Percentiles rank a stretch among this genome's conserved stretches.
Conservation (phyloP, 2,888 invertebrate species). For the Synanthedon myopaeformis region DNA sequence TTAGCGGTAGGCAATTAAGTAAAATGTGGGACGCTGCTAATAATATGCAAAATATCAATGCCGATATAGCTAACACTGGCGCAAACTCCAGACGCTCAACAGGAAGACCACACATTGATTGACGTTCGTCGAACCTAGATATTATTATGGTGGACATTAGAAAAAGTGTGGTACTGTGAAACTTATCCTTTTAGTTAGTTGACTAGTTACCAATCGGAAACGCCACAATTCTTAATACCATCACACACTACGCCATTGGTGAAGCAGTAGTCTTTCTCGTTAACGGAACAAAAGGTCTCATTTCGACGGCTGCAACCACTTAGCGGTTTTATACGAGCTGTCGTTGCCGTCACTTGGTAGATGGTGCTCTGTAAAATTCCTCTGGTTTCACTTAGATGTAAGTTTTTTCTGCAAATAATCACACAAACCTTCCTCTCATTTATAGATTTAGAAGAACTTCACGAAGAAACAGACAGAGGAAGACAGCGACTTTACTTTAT, state of each 20-base stretch:
- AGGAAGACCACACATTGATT: conserved; percentile 28
- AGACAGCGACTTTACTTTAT: too few species aligned
- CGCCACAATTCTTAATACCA: conserved; percentile 57
- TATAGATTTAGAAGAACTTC: too few species aligned
- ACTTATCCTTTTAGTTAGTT: too few species aligned
- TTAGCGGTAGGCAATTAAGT: conserved; percentile 35
- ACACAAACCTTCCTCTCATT: too few species aligned
- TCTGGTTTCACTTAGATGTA: too few species aligned
- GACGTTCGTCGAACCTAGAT: conserved; percentile 41
- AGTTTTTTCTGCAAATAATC: too few species aligned
- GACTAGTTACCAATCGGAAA: conserved; percentile 36
- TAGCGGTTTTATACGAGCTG: conserved; percentile 20
- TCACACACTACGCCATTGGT: conserved; percentile 55
- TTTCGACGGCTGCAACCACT: conserved; percentile 26
- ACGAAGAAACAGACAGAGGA: too few species aligned
- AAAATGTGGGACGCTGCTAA: conserved; percentile 37
- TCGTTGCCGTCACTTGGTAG: conserved; percentile 50
- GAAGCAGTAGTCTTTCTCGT: conserved; percentile 31
- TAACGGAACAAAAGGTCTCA: conserved; percentile 33
- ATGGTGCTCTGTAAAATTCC: conserved; percentile 29
- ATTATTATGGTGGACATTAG: not conserved
- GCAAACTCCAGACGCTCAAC: conserved; percentile 29
- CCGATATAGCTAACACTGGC: conserved; percentile 32
- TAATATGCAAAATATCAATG: conserved; percentile 25
- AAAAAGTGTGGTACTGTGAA: not conserved